These are phyloP conservation scores for Drosophila parthenogenetica DNA, from an alignment of 2,888 invertebrate species.

Conservation along the genomic window DNA sequence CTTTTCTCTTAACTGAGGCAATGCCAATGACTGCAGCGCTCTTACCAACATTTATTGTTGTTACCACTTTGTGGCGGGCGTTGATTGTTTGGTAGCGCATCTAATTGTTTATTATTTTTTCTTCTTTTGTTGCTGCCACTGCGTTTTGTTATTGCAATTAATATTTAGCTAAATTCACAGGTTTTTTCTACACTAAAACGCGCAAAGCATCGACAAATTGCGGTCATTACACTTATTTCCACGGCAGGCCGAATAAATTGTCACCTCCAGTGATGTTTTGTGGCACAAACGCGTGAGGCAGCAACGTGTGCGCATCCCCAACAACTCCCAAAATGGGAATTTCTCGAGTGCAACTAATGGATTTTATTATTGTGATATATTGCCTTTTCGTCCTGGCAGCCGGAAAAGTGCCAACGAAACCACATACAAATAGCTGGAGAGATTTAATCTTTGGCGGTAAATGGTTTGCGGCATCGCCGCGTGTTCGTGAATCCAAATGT, in stretches of 20 bases:
- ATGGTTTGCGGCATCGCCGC: conserved; percentile 68
- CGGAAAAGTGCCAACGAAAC: conserved; percentile 48
- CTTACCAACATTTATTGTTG: conserved; percentile 9
- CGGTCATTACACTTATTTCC: conserved; percentile 82
- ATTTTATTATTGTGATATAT: conserved; percentile 7
- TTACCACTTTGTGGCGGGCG: conserved; percentile 15
- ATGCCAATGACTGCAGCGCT: conserved; percentile 49
- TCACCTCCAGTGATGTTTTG: conserved; percentile 52
- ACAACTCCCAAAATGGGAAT: conserved; percentile 16
- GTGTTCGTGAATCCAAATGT: conserved; percentile 78
- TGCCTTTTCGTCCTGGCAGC: conserved; percentile 48
- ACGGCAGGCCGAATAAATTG: conserved; percentile 72
- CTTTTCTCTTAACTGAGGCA: not conserved
- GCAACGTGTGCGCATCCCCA: conserved; percentile 50
- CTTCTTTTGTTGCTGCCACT: conserved; percentile 24
- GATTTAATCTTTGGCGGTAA: conserved; percentile 82
- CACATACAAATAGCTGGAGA: conserved; percentile 76
- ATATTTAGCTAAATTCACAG: conserved; percentile 60
- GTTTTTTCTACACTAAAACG: conserved; percentile 58
- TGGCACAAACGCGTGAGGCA: conserved; percentile 58
- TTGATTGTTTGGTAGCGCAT: conserved; percentile 65
- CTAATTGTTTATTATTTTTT: conserved; percentile 65
- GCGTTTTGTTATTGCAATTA: conserved; percentile 76
- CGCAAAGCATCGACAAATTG: conserved; percentile 69
- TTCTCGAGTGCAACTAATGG: conserved; percentile 23